Base-by-base conservation (phyloP, 1,140 invertebrate genomes). In the Dryas iulia region DNA sequence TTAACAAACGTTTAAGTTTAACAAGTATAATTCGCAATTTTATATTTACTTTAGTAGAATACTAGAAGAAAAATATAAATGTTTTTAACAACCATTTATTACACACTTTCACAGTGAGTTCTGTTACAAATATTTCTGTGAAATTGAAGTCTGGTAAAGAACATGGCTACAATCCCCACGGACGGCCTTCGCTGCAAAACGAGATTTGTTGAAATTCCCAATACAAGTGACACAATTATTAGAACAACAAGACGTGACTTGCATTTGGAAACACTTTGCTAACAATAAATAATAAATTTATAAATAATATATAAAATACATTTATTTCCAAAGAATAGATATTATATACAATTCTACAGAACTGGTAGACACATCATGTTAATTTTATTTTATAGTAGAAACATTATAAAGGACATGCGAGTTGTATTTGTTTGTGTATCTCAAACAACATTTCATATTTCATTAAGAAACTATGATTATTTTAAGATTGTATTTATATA, bases 121-220 rank as follows among this genome's bases (percentile, higher is more conserved):
- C 53, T 11, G 33, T 30, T 74, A 72, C 78, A 81, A 84, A 83
- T 81, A 82, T 81, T 78, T 73, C 62, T 74, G 78, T 79, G 81
- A 80, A 83, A 84, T 86, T 82, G 81, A 81, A n/a, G n/a, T n/a
- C n/a, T n/a, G n/a, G n/a, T n/a, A n/a, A n/a, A 77, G 69, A 78
- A 60, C 59, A 39, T 14, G n/a, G 33, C 21, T 2, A 25, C 39
- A 73, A 33, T 62, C 68, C 59, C 66, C 35, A n/a, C 18, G 58
- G 66, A 52, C 59, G 39, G 39, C 7, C 8, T 21, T 47, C 39
- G 21, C 39, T 21, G 18, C 8, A 54, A 57, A 24, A 31, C 56
- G 8, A 64, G 59, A 31, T 64, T 72, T 69, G 60, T 65, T 72
- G 7, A 57, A 65, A 31, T 58, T 58, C 35, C 62, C 24, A 65